phyloP scores from a whole-genome alignment of 2,888 invertebrate species.

The Halictus ligatus region DNA sequence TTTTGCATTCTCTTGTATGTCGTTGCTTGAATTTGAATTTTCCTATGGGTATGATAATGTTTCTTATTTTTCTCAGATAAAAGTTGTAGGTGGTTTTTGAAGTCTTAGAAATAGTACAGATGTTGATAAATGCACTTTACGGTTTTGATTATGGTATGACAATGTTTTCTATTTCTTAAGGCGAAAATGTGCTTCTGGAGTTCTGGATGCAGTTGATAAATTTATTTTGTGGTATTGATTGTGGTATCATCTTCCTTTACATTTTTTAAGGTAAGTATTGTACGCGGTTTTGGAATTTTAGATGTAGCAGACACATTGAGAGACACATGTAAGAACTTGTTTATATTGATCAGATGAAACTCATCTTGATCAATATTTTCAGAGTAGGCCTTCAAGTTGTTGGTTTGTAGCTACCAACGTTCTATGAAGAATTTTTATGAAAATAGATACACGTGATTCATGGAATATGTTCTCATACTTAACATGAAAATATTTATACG shows the following conservation, averaged over 20 bases:
- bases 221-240: neutral
- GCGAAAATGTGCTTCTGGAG: too few relatives aligned
- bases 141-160: too few relatives aligned
- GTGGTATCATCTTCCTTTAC: neutral
- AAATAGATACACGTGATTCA: neutral
- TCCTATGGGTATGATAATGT: accelerated
- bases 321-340: neutral
- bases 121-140: too few relatives aligned
- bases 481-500: too few relatives aligned
- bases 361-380: too few relatives aligned
- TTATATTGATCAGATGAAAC: neutral
- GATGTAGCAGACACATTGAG: neutral
- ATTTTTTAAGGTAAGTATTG: neutral
- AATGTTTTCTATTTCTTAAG: too few relatives aligned
- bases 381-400: too few relatives aligned
- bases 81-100: neutral
- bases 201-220: too few relatives aligned
- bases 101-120: neutral
- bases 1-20: neutral
- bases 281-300: neutral
- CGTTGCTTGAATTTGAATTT: neutral
- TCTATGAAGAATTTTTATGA: neutral
- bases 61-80: neutral
- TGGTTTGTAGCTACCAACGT: too few relatives aligned
- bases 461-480: neutral